Evolutionary conservation across 2,888 invertebrate genomes (phyloP).

Genomic region (Podabrus alpinus): DNA sequence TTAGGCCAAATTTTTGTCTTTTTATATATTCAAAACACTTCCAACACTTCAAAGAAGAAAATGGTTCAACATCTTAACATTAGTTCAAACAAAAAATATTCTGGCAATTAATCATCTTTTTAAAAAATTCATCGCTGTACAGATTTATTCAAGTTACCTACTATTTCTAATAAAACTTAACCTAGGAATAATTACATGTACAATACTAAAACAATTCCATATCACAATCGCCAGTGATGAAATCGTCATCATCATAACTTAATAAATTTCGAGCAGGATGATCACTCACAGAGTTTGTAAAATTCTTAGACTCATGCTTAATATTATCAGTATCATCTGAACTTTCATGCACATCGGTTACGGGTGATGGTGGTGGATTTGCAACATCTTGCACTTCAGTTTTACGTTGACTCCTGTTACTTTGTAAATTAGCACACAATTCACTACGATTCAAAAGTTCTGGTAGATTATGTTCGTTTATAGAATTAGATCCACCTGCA

Average conservation of each 20-base stretch:
- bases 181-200: background rate
- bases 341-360: conserved; percentile 70
- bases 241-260: conserved; percentile 70
- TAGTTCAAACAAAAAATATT: background rate
- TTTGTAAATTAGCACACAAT: conserved; percentile 48
- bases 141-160: background rate
- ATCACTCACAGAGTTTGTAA: conserved; percentile 13
- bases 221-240: conserved; percentile 65
- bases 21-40: background rate
- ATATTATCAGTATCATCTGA: conserved; percentile 58
- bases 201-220: conserved; percentile 47
- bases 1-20: background rate
- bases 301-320: conserved; percentile 12
- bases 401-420: conserved; percentile 52
- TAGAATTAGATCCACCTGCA: conserved; percentile 24
- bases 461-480: conserved; percentile 56
- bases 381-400: conserved; percentile 61
- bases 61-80: background rate
- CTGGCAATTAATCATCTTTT: conserved; percentile 6
- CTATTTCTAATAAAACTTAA: background rate
- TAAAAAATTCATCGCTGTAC: background rate
- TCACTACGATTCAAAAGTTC: conserved; percentile 68
- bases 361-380: conserved; percentile 83
- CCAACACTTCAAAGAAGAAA: background rate
- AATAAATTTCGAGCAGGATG: conserved; percentile 37